Percentiles rank a stretch among this genome's conserved stretches.
phyloP scores from a whole-genome alignment of 2,888 invertebrate species.

The Exephanes ischioxanthus region DNA sequence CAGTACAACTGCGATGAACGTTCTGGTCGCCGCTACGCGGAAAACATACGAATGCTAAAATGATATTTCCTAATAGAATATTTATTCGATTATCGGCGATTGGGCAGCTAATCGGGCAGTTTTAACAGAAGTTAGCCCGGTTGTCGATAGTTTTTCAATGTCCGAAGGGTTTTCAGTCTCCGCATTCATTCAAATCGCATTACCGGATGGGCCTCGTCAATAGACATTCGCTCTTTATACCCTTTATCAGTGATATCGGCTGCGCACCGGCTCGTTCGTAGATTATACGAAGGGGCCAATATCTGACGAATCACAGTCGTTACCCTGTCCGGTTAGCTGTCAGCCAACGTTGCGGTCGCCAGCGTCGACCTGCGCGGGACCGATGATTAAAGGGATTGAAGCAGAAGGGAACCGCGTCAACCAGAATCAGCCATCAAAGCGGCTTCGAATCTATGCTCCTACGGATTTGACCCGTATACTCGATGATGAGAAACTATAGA shows the following conservation, averaged over 20 bases:
- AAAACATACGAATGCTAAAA: not conserved
- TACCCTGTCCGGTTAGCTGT: conserved; percentile 57
- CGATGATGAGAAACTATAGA: conserved; percentile 31
- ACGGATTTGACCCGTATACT: conserved; percentile 54
- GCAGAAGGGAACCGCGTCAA: conserved; percentile 48
- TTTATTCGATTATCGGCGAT: not conserved
- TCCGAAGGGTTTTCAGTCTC: not conserved
- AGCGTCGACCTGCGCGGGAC: conserved; percentile 37
- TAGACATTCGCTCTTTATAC: conserved; percentile 10
- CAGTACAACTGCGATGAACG: not conserved
- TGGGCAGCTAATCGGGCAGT: not conserved
- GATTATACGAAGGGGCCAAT: conserved; percentile 52
- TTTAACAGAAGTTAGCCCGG: not conserved
- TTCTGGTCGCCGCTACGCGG: not conserved
- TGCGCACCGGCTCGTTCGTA: conserved; percentile 34
- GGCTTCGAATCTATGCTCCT: conserved; percentile 37
- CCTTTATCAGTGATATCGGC: conserved; percentile 34
- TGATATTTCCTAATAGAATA: not conserved
- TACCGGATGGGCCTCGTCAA: not conserved
- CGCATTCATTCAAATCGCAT: not conserved
- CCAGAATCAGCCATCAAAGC: conserved; percentile 54
- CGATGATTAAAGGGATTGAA: conserved; percentile 12
- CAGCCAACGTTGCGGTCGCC: conserved; percentile 48
- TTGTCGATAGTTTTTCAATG: not conserved
- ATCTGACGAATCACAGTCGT: conserved; percentile 59